phyloP scores from a whole-genome alignment of 2,113 vertebrate species.

The Miniopterus natalensis region DNA sequence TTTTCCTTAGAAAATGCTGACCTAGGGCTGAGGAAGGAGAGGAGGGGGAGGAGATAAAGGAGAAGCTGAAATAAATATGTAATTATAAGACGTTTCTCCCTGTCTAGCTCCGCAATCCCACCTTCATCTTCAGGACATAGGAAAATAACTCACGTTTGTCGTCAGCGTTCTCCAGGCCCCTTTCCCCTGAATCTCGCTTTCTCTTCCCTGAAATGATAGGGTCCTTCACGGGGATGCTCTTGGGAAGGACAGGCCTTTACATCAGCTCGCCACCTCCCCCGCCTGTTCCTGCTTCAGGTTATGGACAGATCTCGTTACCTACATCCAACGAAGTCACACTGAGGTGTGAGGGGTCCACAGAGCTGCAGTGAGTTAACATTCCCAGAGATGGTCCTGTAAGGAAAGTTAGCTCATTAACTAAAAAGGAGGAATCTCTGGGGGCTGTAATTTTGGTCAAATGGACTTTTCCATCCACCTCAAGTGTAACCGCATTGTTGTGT shows the following conservation, averaged over 20 bases:
- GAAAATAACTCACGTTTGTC: neutral
- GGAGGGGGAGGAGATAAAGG: neutral
- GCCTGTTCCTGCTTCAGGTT: neutral
- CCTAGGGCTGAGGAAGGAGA: neutral
- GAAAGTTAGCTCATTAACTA: neutral
- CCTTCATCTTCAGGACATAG: neutral
- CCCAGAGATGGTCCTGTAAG: neutral
- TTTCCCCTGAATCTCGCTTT: neutral
- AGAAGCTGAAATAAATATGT: neutral
- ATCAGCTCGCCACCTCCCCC: neutral
- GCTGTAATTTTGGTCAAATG: neutral
- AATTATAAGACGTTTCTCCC: neutral
- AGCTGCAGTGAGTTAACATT: neutral
- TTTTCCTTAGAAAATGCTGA: slow-evolving; percentile 58
- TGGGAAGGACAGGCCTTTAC: neutral
- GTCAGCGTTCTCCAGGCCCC: neutral
- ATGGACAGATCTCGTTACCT: neutral
- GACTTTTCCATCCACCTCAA: neutral
- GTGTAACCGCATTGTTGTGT: neutral
- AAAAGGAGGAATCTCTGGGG: neutral
- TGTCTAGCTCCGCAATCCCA: neutral
- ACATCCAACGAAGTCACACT: neutral
- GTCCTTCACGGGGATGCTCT: neutral
- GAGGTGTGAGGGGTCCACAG: neutral
- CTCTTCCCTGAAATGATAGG: neutral